Evolutionary conservation across 2,113 vertebrate genomes (phyloP).

Genomic region (Ochotona princeps): DNA sequence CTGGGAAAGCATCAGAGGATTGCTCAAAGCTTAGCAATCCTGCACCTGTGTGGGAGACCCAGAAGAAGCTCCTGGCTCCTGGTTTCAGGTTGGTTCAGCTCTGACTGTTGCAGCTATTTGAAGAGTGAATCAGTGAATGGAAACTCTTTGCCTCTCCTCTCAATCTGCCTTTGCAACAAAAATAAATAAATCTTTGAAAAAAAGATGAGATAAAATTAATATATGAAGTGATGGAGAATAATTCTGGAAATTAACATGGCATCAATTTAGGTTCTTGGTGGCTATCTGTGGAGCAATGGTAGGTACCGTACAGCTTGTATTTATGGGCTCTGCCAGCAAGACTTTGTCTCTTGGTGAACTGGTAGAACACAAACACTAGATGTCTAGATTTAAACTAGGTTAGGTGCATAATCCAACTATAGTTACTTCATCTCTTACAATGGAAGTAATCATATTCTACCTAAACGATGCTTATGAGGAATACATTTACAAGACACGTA

Average conservation of each 20-base stretch:
- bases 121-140: no score
- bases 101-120: no score
- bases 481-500: not conserved
- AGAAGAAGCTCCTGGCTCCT: no score
- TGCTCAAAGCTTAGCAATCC: no score
- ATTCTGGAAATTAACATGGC: slow-evolving; percentile 21
- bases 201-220: not conserved
- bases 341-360: not conserved
- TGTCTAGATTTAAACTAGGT: not conserved
- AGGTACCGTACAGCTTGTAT: not conserved
- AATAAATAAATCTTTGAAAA: no score
- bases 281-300: not conserved
- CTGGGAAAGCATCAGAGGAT: no score
- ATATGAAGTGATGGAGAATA: slow-evolving; percentile 9
- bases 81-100: no score
- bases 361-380: not conserved
- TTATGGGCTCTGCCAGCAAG: not conserved
- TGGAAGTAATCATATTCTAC: not conserved
- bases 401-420: not conserved
- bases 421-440: slow-evolving; percentile 46
- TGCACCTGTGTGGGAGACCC: no score
- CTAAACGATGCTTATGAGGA: not conserved
- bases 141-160: no score
- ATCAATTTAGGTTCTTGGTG: not conserved
- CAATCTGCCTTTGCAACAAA: no score